Evolutionary conservation across 2,888 invertebrate species (phyloP), one percentile per base, ranked within the genome.

Genomic region (Hipparchia sbordonii): DNA sequence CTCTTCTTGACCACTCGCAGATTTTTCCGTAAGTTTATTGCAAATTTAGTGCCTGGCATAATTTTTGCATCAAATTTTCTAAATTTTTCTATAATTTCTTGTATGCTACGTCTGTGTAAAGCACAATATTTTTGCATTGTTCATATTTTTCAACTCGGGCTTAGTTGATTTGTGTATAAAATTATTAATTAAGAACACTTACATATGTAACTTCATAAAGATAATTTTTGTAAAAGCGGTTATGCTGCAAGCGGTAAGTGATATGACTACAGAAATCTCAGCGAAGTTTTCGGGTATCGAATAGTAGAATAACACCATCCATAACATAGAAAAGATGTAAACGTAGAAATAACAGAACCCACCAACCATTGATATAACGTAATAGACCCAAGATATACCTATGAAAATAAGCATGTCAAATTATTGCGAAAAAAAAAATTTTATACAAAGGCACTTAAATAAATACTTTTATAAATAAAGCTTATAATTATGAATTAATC

Each of bases 1-100:
- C 89, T 80, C 54, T 79, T 82, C 78, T 89, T 89, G 2, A 89
- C 86, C 2, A 65, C 62, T 39, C 82, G 79, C 48, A 89, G 69
- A 8, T 75, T 74, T 0, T 33, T 77, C 52, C 80, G 70, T 13
- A 89, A 76, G 67, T 87, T 87, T 1, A 63, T 74, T 8, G 78
- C 77, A 76, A 85, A 86, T 39, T 88, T 77, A 33, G 82, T 83
- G 2, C 79, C 79, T 8, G 79, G 78, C 6, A 70, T 71, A 0
- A 81, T 79, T 2, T 77, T 72, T 2, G 78, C 76, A 65, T 88
- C 85, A 51, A 78, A 82, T 0, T 73, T 71, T 3, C 85, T 72
- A 70, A 80, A 82, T 33, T 78, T 79, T 6, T 78, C 73, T 6
- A 87, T 79, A 52, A 86, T 79, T 46, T 78, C 70, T 66, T 78